Evolutionary conservation across 2,888 invertebrate species (phyloP), one percentile per base, ranked within the genome.

Genomic region (Amphiduros pacificus): DNA sequence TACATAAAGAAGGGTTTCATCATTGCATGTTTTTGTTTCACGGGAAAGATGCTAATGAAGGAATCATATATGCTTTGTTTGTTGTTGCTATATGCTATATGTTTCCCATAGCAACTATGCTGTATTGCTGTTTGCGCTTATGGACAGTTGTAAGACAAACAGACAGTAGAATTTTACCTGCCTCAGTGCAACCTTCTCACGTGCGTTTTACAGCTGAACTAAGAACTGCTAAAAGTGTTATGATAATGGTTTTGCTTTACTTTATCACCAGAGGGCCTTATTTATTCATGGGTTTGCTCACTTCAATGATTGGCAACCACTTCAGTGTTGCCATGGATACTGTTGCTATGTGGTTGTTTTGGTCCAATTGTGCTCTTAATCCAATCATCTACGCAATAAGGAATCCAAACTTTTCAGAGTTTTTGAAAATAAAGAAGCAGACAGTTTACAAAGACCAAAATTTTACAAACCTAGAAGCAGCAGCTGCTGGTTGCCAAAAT

Each of bases 221-320:
- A 6, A 5, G 55, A 22, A 55, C 55, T n/a, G 55, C 41, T 6
- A 20, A 26, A 2, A 40, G 40, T 11, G 55, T 41, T 28, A 55
- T 55, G 11, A 6, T 41, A 2, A 55, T 55, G 55, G 55, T 41
- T n/a, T 17, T 36, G 11, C 41, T 55, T 1, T 36, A 41, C n/a
- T 6, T 55, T 2, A 36, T n/a, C n/a, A n/a, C 55, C 9, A 55
- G 41, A 26, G 55, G 55, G n/a, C 55, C 55, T 55, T 55, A 55
- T 36, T n/a, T 55, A 14, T 1, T 41, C 2, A 36, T 55, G 55
- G 27, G 55, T 22, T 4, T 55, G 2, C 17, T 11, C 11, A 24
- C 41, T 14, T n/a, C 41, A 11, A 2, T 41, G 14, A 3, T 17
- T 1, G 55, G 55, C 24, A 6, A 6, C 1, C 40, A 40, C 5